Conservation (phyloP, 1,140 invertebrate genomes). For the Octopus sinensis region DNA sequence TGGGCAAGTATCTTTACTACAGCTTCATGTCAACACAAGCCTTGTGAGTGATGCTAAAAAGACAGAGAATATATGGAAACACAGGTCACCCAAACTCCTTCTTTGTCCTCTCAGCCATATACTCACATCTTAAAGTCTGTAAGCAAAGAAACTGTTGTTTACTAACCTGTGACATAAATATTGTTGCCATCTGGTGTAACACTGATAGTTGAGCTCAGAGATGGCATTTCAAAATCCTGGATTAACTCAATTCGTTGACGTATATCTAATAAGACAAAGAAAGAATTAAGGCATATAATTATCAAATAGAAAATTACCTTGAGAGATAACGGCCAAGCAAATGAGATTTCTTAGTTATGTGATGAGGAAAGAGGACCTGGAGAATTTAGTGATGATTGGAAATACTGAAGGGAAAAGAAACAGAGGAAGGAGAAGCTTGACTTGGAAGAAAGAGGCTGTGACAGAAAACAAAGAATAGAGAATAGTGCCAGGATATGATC, state of each 20-base stretch:
- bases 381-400: not conserved
- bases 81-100: no score
- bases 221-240: conserved; percentile 99
- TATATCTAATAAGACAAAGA: conserved; percentile 63
- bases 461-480: no score
- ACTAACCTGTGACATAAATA: conserved; percentile 74
- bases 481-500: no score
- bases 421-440: not conserved
- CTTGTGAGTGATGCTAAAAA: no score
- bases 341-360: not conserved
- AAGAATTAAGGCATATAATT: not conserved
- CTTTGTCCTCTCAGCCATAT: no score
- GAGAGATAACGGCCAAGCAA: not conserved
- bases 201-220: conserved; percentile 78
- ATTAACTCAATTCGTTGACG: conserved; percentile 89
- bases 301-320: not conserved
- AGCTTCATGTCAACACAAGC: no score
- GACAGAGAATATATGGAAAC: no score
- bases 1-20: no score
- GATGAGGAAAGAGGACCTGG: no score
- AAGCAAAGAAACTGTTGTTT: no score
- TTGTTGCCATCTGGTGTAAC: conserved; percentile 90
- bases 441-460: not conserved
- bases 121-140: no score
- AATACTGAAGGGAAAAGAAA: not conserved